phyloP scores from a whole-genome alignment of 2,113 vertebrate genomes.

The Pandion haliaetus region DNA sequence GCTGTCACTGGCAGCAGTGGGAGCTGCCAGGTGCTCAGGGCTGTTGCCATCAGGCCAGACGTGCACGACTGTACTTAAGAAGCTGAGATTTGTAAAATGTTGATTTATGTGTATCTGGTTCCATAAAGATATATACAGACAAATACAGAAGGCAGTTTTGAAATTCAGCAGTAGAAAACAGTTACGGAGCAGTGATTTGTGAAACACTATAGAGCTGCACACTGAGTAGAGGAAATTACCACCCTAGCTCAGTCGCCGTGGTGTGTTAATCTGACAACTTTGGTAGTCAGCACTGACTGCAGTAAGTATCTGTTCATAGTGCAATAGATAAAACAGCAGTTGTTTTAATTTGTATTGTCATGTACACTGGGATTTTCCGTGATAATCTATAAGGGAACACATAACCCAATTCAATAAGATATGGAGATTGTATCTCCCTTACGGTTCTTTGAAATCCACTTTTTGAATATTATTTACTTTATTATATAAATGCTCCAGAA shows the following conservation, averaged over 20 bases:
- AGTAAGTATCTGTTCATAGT: not conserved
- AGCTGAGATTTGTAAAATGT: not conserved
- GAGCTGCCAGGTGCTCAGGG: not conserved
- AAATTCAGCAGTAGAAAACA: not conserved
- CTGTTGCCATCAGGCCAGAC: not conserved
- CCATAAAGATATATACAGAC: not conserved
- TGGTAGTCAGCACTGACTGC: not conserved
- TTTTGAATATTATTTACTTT: not conserved
- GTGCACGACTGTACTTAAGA: not conserved
- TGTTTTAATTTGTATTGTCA: not conserved
- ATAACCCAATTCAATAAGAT: not conserved
- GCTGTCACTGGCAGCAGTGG: not conserved
- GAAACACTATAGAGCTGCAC: not conserved
- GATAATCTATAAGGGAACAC: not conserved
- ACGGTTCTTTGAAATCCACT: not conserved
- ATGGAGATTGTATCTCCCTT: not conserved
- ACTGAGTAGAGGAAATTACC: not conserved
- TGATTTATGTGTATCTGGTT: not conserved
- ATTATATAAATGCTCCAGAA: not conserved
- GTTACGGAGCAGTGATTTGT: not conserved
- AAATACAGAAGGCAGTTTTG: not conserved
- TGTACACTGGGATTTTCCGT: not conserved
- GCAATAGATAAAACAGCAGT: not conserved
- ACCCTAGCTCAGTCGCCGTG: rapidly evolving
- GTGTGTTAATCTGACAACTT: not conserved